Evolutionary conservation across 2,797 vertebrate species (phyloP).

Genomic region (Hydrolagus colliei): DNA sequence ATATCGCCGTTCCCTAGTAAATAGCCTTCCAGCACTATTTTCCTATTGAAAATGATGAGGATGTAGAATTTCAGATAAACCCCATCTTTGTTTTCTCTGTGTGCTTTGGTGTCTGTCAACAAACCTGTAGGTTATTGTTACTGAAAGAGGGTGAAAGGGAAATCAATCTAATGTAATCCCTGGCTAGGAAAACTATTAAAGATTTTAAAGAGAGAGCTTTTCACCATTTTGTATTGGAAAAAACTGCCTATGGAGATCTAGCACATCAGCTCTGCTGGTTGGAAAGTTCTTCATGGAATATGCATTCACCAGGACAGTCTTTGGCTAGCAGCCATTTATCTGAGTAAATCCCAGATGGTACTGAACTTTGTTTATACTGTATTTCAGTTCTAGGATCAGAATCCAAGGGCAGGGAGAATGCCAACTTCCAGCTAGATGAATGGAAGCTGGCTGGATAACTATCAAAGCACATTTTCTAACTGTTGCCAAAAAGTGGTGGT

Average conservation of each 20-base stretch:
- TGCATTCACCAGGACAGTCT: neutral
- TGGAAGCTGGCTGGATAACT: neutral
- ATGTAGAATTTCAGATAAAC: neutral
- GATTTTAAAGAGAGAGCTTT: neutral
- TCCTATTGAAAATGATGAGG: neutral
- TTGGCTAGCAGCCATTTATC: neutral
- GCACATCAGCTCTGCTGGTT: neutral
- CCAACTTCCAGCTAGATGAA: neutral
- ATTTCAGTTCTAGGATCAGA: neutral
- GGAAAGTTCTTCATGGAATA: neutral
- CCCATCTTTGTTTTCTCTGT: neutral
- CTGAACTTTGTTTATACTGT: neutral
- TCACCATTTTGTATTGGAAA: neutral
- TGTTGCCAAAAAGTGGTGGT: neutral
- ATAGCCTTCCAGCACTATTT: neutral
- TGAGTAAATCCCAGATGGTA: neutral
- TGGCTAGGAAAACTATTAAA: neutral
- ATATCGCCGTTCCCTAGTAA: no score
- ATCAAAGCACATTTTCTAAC: neutral
- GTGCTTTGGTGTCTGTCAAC: neutral
- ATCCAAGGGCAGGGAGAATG: neutral
- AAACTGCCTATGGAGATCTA: neutral
- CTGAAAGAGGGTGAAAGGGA: neutral
- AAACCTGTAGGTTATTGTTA: neutral
- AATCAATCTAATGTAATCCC: neutral